Base-by-base conservation (phyloP, 1,140 invertebrate species). In the Muscidifurax raptorellus region DNA sequence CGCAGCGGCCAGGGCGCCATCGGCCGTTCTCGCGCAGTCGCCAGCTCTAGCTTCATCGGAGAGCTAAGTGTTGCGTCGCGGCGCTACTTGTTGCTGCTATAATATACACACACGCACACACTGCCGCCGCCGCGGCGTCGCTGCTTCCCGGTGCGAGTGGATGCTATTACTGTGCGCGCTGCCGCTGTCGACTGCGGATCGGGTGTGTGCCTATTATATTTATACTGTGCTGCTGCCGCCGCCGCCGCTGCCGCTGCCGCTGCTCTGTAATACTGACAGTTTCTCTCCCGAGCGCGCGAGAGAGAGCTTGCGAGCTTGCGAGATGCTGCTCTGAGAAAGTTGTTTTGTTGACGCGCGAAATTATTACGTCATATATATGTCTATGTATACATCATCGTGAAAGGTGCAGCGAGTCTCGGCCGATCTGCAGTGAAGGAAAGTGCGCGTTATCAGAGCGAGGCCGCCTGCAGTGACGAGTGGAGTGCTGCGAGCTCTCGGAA, bases 1-100 rank as follows among this genome's bases (percentile, higher is more conserved):
- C 91, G 84, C 84, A 40, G 83, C 80, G 79, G 84, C 84, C 79
- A 77, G 87, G 84, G 84, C 79, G 84, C 86, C 84, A 75, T 44
- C 75, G 74, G 83, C 84, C 86, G 86, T 87, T 86, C 76, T 77
- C 75, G 66, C 47, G 47, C 47, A 52, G 47, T 52, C 15, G 47
- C 47, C 18, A 4, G 22, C 52, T 52, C 13, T 15, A 52, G 47
- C 47, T 52, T n/a, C n/a, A n/a, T n/a, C 47, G 13, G 47, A 52
- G 47, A 52, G 47, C 47, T 18, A 18, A 22, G 47, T 18, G 47
- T 52, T 18, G 74, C n/a, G n/a, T 75, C 67, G 82, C 82, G 66
- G 47, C 52, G 87, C 85, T 87, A 86, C 86, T 87, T 82, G 85
- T 84, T 86, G 25, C 44, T 47, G 18, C 52, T n/a, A n/a, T n/a